Evolutionary conservation across 2,113 vertebrate genomes (phyloP).

Genomic region (Podiceps cristatus): DNA sequence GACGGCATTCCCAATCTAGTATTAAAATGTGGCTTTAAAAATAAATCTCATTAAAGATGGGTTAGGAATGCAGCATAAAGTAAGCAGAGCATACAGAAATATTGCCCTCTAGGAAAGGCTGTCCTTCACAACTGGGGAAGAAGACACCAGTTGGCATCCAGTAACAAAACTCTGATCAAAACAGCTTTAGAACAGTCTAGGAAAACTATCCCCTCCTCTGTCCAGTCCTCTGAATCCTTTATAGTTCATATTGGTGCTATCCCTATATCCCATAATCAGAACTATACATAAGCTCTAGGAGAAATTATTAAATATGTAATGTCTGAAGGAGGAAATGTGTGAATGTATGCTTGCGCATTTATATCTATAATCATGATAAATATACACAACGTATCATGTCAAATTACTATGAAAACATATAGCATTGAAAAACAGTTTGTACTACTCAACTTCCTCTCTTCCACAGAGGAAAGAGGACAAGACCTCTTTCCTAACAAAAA

Average conservation of each 20-base stretch:
- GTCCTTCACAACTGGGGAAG: neutral
- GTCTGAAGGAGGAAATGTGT: neutral
- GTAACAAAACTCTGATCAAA: fast-evolving
- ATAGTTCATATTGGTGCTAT: neutral
- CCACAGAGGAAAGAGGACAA: neutral
- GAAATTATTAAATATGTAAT: neutral
- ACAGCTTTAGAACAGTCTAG: neutral
- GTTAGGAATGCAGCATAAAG: neutral
- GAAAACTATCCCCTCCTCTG: neutral
- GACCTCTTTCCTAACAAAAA: neutral
- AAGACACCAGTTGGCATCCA: neutral
- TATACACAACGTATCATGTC: neutral
- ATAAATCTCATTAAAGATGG: neutral
- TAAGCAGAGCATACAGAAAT: neutral
- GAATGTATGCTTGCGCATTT: neutral
- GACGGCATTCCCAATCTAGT: neutral
- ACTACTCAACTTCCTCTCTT: neutral
- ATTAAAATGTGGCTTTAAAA: neutral
- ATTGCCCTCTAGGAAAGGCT: neutral
- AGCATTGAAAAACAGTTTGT: neutral
- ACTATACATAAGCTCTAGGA: neutral
- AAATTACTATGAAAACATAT: neutral
- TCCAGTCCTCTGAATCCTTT: neutral
- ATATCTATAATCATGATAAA: neutral
- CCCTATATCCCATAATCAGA: neutral